Evolutionary conservation across 2,113 vertebrate genomes (phyloP).

Genomic region (Muntiacus reevesi): DNA sequence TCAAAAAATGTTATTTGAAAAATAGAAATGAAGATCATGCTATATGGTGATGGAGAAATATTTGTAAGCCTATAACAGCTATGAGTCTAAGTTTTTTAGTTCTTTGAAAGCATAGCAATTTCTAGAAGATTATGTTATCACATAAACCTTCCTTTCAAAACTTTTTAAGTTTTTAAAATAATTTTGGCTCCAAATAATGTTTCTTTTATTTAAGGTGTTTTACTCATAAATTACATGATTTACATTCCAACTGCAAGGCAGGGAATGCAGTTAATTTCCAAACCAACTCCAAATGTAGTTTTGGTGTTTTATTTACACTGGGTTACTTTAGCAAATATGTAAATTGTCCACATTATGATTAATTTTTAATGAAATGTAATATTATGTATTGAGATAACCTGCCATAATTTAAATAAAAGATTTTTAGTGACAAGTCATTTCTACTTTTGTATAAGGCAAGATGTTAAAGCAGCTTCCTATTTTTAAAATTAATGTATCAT

Average conservation of each 20-base stretch:
- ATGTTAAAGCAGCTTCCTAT: not conserved
- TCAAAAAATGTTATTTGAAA: not conserved
- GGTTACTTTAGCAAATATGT: not conserved
- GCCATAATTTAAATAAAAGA: not conserved
- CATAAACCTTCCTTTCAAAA: not conserved
- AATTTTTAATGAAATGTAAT: not conserved
- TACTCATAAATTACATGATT: not conserved
- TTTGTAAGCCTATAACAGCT: not conserved
- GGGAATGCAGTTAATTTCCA: not conserved
- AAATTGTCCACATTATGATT: not conserved
- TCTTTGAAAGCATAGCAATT: conserved; percentile 14
- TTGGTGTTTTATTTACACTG: not conserved
- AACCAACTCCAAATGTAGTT: not conserved
- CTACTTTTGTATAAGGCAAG: not conserved
- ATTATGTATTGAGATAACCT: not conserved
- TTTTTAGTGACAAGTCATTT: not conserved
- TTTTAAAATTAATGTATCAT: not conserved
- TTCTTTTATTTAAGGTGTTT: not conserved
- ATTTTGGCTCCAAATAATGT: not conserved
- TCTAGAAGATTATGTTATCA: conserved; percentile 17
- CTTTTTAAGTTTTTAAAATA: not conserved
- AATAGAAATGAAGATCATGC: not conserved
- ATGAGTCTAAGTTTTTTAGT: not conserved
- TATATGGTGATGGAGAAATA: not conserved
- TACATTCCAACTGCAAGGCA: not conserved